Base-by-base conservation (phyloP, 2,888 invertebrate genomes). In the Diplazon laetatorius region DNA sequence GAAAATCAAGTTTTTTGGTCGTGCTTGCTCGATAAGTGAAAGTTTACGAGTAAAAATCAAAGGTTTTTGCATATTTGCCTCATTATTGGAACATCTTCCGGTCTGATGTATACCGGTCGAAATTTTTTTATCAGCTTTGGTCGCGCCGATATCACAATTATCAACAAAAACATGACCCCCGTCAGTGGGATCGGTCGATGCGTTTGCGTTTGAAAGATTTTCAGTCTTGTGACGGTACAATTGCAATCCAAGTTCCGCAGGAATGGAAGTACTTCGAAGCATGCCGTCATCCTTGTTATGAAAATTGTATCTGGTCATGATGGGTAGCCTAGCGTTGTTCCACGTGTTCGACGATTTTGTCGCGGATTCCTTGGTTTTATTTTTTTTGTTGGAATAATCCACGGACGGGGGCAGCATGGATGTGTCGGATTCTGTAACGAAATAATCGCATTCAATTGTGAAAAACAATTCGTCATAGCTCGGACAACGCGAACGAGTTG, bases 311-410 rank as follows among this genome's bases (percentile, higher is more conserved):
- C 84, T 83, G 8, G 90, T 90, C 16, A 90, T 87, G 35, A 90
- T 89, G 1, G 90, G 87, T 3, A 90, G 80, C 50, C 84, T 84
- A 6, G 90, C 83, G 39, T 87, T 89, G 20, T 85, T 83, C 86
- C 88, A 87, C 44, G 89, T 85, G 30, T 88, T 87, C n/a, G 66
- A 85, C 12, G 79, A 73, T 62, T 87, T 88, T 9, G 77, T 59
- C 1, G 80, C 59, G 14, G 65, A 76, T 12, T 87, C 85, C 63
- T 85, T 87, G 10, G 69, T 10, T n/a, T 81, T 82, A 14, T 75
- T 82, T 35, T 86, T 87, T 59, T 81, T 85, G 18, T 80, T 84
- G 1, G 81, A 39, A n/a, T n/a, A n/a, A 59, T 82, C 81, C 20
- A 52, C 18, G 8, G 80, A 52, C 2, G 84, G 25, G n/a, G 68